phyloP scores from a whole-genome alignment of 2,888 invertebrate species.

The Polietes domitor region DNA sequence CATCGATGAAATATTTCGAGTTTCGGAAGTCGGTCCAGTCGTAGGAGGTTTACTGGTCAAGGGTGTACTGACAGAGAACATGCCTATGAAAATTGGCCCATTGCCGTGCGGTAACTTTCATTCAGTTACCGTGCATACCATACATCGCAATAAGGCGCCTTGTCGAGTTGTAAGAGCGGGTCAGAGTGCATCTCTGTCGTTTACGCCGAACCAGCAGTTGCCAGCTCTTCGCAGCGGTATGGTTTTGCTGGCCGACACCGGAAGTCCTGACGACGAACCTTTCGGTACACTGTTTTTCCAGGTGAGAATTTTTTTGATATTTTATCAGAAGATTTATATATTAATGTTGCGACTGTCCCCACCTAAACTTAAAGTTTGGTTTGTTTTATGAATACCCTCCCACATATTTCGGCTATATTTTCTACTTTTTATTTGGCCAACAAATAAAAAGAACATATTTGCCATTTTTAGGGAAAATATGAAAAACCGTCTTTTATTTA shows the following conservation, averaged over 20 bases:
- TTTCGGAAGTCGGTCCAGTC: slow-evolving; percentile 91
- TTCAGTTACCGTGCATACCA: slow-evolving; percentile 88
- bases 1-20: slow-evolving; percentile 96
- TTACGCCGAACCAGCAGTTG: slow-evolving; percentile 80
- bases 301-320: no score
- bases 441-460: no score
- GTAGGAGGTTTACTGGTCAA: slow-evolving; percentile 92
- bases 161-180: slow-evolving; percentile 93
- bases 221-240: slow-evolving; percentile 90
- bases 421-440: no score
- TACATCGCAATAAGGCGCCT: slow-evolving; percentile 96
- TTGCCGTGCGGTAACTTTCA: slow-evolving; percentile 90
- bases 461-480: no score
- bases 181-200: slow-evolving; percentile 92
- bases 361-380: no score
- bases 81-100: slow-evolving; percentile 88
- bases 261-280: slow-evolving; percentile 79
- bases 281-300: slow-evolving; percentile 85
- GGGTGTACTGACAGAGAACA: slow-evolving; percentile 93
- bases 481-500: neutral
- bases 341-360: no score
- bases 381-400: no score
- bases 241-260: slow-evolving; percentile 86
- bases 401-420: no score
- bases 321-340: no score